Evolutionary conservation across 2,888 invertebrate genomes (phyloP), one percentile per base, ranked within the genome.

Genomic region (Lacanobia oleracea): DNA sequence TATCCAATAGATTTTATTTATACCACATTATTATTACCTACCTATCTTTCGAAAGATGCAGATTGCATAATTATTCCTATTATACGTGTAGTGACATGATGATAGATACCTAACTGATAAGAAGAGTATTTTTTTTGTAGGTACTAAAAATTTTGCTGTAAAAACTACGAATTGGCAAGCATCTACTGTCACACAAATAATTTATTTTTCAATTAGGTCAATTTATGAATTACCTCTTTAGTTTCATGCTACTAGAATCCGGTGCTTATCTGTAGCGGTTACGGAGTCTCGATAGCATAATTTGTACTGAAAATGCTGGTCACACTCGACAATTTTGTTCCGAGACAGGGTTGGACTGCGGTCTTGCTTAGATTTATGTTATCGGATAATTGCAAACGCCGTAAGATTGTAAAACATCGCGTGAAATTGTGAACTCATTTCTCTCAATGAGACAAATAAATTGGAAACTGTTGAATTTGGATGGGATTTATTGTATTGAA

Each of bases 1-100:
- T 67, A 63, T 37, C 16, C 18, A 40, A 62, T 64, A 71, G 23
- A 53, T 59, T 72, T 43, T 43, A 37, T 56, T 65, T 33, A 53
- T 57, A 45, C 37, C 48, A 48, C 14, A 72, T 63, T 45, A 8
- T 23, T n/a, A 10, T 16, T 60, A 63, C 63, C 45, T 61, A 33
- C 33, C 33, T 60, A 63, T 67, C 27, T 61, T 18, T 16, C 4
- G 21, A 77, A 62, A 62, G 37, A 53, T 33, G 27, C 45, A 56
- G 16, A 64, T 69, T 72, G 48, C 37, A n/a, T 48, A 56, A 18
- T 48, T 45, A 33, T 57, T 33, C 23, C 23, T 60, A 21, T 9
- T 45, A 18, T 33, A 61, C 12, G 5, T 33, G 23, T 6, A 56
- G 12, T 51, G 3, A 77, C 23, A 69, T 37, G n/a, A 70, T 61